Evolutionary conservation across 2,888 invertebrate genomes (phyloP), one percentile per base, ranked within the genome.

Genomic region (Acanthoscelides obtectus): DNA sequence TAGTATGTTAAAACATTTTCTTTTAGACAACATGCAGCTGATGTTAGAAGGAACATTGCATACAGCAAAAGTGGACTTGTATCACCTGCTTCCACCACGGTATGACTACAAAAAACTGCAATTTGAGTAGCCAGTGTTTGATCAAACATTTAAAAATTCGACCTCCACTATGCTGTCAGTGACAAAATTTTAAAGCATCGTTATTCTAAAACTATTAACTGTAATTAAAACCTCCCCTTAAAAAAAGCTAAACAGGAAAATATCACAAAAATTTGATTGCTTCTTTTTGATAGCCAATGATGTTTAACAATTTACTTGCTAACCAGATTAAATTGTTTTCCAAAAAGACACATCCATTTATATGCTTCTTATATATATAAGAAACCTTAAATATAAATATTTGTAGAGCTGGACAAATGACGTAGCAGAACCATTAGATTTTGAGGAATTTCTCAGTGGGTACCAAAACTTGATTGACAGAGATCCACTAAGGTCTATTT

Each of bases 361-460:
- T 22, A n/a, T 66, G 20, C 0, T 67, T 69, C 45, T 73, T 68
- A 20, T 66, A 25, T 5, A 25, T 25, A 25, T 25, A 25, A 25
- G 25, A 3, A 25, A 25, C 6, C 82, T 82, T 0, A 12, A 45
- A 45, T 6, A n/a, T n/a, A n/a, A 45, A 45, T 20, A 66, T 71
- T 81, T 81, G 65, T 75, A 84, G 84, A 82, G 80, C 67, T 85
- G 85, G 85, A 80, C 83, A 20, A 92, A 91, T 82, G 96, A 96
- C 83, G 91, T 94, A 79, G 91, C 95, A 6, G 96, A 97, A 78
- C 97, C 97, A 6, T 88, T 96, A 20, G 97, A 97, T 86, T 97
- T 94, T 86, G 97, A 98, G 85, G 97, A 97, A 80, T 96, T 94
- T 81, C 82, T 92, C 67, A 87, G 87, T 72, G 91, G 92, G 79